phyloP scores from a whole-genome alignment of 2,888 invertebrate species.

The Anticlea derivata region DNA sequence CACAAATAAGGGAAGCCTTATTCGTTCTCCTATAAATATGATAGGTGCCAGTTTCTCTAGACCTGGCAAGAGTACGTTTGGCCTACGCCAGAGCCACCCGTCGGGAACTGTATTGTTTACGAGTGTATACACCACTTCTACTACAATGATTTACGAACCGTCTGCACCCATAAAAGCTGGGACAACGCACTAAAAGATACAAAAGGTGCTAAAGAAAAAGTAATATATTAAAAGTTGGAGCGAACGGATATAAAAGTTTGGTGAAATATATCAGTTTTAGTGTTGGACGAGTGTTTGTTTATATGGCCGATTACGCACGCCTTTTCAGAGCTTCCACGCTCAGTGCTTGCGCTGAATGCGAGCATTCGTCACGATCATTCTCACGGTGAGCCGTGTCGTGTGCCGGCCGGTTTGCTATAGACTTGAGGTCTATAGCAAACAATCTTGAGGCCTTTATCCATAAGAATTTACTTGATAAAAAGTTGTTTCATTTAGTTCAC shows the following conservation, averaged over 20 bases:
- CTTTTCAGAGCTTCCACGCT: slow-evolving; percentile 57
- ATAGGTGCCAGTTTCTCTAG: neutral
- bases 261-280: slow-evolving; percentile 82
- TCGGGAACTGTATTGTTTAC: slow-evolving; percentile 74
- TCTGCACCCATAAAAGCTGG: slow-evolving; percentile 78
- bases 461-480: too few relatives aligned
- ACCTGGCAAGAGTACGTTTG: slow-evolving; percentile 9
- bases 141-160: slow-evolving; percentile 83
- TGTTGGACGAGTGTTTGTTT: slow-evolving; percentile 77
- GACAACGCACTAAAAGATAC: slow-evolving; percentile 82
- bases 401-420: slow-evolving; percentile 3
- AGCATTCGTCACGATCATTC: slow-evolving; percentile 60
- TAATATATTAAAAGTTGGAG: slow-evolving; percentile 80
- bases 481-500: too few relatives aligned
- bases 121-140: slow-evolving; percentile 76
- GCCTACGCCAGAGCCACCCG: slow-evolving; percentile 40
- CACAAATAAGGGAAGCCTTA: too few relatives aligned
- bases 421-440: neutral
- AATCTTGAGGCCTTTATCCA: too few relatives aligned
- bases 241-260: slow-evolving; percentile 80
- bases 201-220: slow-evolving; percentile 83
- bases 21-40: too few relatives aligned
- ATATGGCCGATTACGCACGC: slow-evolving; percentile 75
- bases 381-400: slow-evolving; percentile 42
- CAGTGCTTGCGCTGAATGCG: slow-evolving; percentile 37